Evolutionary conservation across 2,888 invertebrate species (phyloP).

Genomic region (Camponotus fellah): DNA sequence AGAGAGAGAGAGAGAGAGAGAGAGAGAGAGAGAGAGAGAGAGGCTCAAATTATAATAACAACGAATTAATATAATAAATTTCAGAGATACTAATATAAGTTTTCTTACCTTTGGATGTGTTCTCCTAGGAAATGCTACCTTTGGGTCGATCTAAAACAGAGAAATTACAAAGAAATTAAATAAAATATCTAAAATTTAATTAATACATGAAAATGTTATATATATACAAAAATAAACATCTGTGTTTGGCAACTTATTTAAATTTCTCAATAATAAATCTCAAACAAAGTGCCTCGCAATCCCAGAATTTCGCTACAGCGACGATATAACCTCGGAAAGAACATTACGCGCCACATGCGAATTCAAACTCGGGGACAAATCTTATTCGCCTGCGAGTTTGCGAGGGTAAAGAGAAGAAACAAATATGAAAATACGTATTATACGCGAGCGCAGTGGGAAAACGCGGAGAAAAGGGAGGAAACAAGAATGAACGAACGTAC

Average conservation of each 20-base stretch:
- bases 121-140: slow-evolving; percentile 99
- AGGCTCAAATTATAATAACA: background rate
- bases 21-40: background rate
- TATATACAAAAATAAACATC: background rate
- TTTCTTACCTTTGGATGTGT: slow-evolving; percentile 98
- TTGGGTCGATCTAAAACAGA: slow-evolving; percentile 98
- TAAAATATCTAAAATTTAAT: background rate
- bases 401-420: slow-evolving; percentile 23
- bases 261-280: slow-evolving; percentile 37
- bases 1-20: background rate
- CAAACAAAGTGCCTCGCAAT: slow-evolving; percentile 27
- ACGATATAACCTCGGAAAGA: slow-evolving; percentile 40
- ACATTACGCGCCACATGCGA: slow-evolving; percentile 50
- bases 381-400: slow-evolving; percentile 44
- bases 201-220: background rate
- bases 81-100: background rate
- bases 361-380: slow-evolving; percentile 50
- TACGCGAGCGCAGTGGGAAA: slow-evolving; percentile 54
- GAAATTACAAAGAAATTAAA: slow-evolving; percentile 39
- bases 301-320: background rate
- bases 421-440: slow-evolving; percentile 48
- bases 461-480: slow-evolving; percentile 38
- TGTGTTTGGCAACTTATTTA: background rate
- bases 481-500: slow-evolving; percentile 36
- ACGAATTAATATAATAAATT: background rate